Base-by-base conservation (phyloP, 23 tunicate genomes). In the Corella eumyota region DNA sequence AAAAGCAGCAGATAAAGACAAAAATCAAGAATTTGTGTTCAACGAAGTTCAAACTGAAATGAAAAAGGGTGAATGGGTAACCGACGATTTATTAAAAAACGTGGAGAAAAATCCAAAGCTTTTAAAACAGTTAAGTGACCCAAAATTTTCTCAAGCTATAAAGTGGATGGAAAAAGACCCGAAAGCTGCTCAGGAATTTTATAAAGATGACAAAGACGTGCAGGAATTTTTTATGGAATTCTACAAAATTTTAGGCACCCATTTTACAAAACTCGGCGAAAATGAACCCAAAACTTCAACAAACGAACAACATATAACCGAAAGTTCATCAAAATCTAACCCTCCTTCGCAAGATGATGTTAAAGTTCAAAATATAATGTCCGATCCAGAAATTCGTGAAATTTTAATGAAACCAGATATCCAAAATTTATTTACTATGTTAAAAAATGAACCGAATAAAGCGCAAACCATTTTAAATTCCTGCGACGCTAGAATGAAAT, bases 141-240 rank as follows among this genome's bases (percentile, higher is more conserved):
- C 94, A 29, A 68, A 57, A 31, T 77, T 84, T 69, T 49, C 76
- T 9, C 34, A 44, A 32, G 94, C 94, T 32, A 30, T 84, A 1
- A 23, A 71, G 15, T 62, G 69, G 94, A 84, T 84, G 94, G 68
- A 84, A 63, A 63, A 49, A 25, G 83, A 84, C 34, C 94, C 94
- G 32, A 84, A 69, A 63, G 54, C 50, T 3, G 94, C 94, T 1
- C 75, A 58, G 75, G 94, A 84, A 61, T 60, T 60, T 54, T 84
- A 84, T 34, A 84, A 84, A 69, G 56, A 84, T 75, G 83, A 84
- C 28, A 23, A 4, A 31, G 83, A 84, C 19, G 77, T 84, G 1
- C 83, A 75, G 57, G 49, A 35, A 40, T 84, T 84, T 64, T 84
- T 84, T 47, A 63, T 49, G 37, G 77, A 84, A 30, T 84, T 84